Evolutionary conservation across 2,797 vertebrate species (phyloP).

Genomic region (Numenius phaeopus): DNA sequence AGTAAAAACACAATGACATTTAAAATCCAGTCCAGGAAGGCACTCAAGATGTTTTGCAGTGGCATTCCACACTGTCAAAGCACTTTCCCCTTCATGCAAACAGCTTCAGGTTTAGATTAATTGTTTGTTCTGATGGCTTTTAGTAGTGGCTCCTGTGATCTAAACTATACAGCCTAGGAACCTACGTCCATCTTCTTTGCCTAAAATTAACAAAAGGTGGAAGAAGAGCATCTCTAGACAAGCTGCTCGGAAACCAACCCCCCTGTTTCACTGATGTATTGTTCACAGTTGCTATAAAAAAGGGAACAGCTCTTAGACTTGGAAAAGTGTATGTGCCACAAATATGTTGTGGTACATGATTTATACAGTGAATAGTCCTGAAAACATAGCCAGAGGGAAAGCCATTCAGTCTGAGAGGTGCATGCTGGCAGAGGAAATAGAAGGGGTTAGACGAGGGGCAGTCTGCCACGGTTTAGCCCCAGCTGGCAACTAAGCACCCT

Average conservation of each 20-base stretch:
- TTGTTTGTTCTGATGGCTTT: not conserved
- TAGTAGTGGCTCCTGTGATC: not conserved
- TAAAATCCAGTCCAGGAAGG: not conserved
- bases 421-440: not conserved
- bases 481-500: not conserved
- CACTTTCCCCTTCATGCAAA: not conserved
- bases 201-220: slow-evolving; percentile 14
- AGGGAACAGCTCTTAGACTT: not conserved
- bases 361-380: not conserved
- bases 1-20: not conserved
- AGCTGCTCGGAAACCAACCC: not conserved
- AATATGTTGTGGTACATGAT: not conserved
- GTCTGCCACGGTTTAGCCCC: not conserved
- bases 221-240: not conserved
- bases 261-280: not conserved
- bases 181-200: not conserved
- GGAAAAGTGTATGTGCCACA: not conserved
- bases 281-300: not conserved
- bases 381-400: not conserved
- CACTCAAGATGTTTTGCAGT: not conserved
- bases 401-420: not conserved
- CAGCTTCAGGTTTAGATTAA: not conserved
- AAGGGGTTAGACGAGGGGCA: not conserved
- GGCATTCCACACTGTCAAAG: not conserved
- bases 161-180: not conserved